Conservation (phyloP, 1,140 invertebrate species). For the Drosophila pachea region DNA sequence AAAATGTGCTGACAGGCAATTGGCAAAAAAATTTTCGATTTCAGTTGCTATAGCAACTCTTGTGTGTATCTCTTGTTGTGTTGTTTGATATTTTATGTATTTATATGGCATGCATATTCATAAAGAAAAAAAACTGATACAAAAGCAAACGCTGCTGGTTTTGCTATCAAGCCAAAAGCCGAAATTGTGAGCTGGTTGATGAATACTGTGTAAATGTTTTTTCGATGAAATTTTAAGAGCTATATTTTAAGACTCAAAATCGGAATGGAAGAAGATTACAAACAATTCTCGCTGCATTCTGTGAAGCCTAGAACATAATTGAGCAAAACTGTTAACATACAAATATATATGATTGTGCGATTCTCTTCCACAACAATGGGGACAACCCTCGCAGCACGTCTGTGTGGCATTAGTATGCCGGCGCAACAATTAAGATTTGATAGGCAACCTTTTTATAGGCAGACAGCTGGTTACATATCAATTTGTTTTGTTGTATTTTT, state of each 20-base stretch:
- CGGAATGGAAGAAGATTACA: neutral
- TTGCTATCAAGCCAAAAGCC: slow-evolving; percentile 30
- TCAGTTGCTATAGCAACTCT: slow-evolving; percentile 40
- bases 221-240: no score
- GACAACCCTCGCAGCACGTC: slow-evolving; percentile 8
- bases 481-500: slow-evolving; percentile 21
- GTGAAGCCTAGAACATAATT: no score
- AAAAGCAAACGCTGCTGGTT: slow-evolving; percentile 11
- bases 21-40: slow-evolving; percentile 21
- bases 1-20: slow-evolving; percentile 19
- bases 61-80: slow-evolving; percentile 23
- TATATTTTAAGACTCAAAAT: slow-evolving; percentile 21
- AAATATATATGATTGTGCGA: neutral
- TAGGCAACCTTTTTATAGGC: slow-evolving; percentile 31
- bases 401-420: slow-evolving; percentile 16
- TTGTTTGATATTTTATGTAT: slow-evolving; percentile 14
- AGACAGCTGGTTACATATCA: slow-evolving; percentile 41
- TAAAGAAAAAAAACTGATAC: slow-evolving; percentile 13
- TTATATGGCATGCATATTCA: slow-evolving; percentile 37
- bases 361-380: no score
- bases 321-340: no score
- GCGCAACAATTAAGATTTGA: slow-evolving; percentile 34
- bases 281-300: no score
- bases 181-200: slow-evolving; percentile 21
- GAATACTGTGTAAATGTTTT: no score